Evolutionary conservation across 2,797 vertebrate genomes (phyloP).

Genomic region (Caiman crocodilus): DNA sequence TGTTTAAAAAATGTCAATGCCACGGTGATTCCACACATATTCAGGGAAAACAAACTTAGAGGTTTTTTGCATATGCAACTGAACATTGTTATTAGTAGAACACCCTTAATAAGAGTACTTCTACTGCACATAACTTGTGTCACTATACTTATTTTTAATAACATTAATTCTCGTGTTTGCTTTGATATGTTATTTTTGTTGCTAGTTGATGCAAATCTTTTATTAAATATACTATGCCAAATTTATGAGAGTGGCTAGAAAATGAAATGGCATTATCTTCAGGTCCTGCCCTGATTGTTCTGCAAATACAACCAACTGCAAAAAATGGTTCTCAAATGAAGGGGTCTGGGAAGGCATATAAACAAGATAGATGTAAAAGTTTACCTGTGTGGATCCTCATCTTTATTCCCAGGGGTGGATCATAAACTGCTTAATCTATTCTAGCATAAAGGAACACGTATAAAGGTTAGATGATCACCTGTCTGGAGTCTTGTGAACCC

Average conservation of each 20-base stretch:
- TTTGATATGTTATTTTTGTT: slow-evolving; percentile 59
- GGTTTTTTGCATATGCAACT: slow-evolving; percentile 23
- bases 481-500: too few relatives aligned
- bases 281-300: slow-evolving; percentile 59
- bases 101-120: not conserved
- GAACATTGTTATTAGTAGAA: not conserved
- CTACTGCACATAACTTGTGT: slow-evolving; percentile 14
- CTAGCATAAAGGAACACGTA: slow-evolving; percentile 34
- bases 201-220: slow-evolving; percentile 56
- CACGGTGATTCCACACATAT: not conserved
- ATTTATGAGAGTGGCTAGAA: slow-evolving; percentile 46
- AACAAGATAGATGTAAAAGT: slow-evolving; percentile 60
- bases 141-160: slow-evolving; percentile 45
- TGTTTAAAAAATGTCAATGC: not conserved
- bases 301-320: slow-evolving; percentile 64
- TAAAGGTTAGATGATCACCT: too few relatives aligned
- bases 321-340: slow-evolving; percentile 63
- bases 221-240: slow-evolving; percentile 56
- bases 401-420: slow-evolving; percentile 35
- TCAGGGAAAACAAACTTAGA: slow-evolving; percentile 11
- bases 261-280: slow-evolving; percentile 70
- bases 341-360: slow-evolving; percentile 57
- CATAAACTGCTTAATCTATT: slow-evolving; percentile 35
- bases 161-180: slow-evolving; percentile 24
- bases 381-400: slow-evolving; percentile 60